Evolutionary conservation across 2,888 invertebrate species (phyloP), one percentile per base, ranked within the genome.

Genomic region (Celastrina argiolus): DNA sequence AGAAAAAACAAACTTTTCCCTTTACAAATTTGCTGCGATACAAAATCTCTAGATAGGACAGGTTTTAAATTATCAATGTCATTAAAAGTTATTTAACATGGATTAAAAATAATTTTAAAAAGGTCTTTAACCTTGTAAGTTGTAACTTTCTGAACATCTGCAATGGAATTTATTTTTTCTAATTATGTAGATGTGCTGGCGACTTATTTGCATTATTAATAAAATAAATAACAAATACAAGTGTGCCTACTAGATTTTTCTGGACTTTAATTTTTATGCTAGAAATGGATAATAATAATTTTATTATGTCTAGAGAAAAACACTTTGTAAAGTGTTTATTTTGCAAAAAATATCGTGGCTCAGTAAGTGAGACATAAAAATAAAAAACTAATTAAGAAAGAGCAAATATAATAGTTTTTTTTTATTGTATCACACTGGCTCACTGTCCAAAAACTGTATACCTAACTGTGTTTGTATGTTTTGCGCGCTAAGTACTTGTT

Each of bases 401-500:
- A 0, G 45, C 16, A 45, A 4, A 45, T 45, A 1, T n/a, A 0
- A 16, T 34, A 4, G 1, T 3, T 34, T 56, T 12, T 58, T 8
- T 31, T 34, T 34, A n/a, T 63, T 10, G 31, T 65, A 58, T 41
- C 39, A 56, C 56, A 36, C 41, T 41, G 36, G 18, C 65, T 12
- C 14, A 28, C 26, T 58, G 28, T 58, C 59, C 34, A 34, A 59
- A 65, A 65, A 31, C 58, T 41, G 39, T 16, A 51, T 51, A 34
- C 58, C 39, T 41, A 34, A 65, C 39, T 41, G 65, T 72, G 70
- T 74, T 76, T 75, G 75, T 74, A 75, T 76, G 76, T 76, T 77
- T 76, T 61, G 61, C 74, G 77, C 74, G 73, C 67, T 70, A 73
- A 75, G 79, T 86, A 83, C 82, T 85, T 82, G 86, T 82, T 77